Percentiles rank a stretch among this genome's conserved stretches.
These are phyloP conservation scores for Nematolebias whitei DNA, from an alignment of 2,113 vertebrate species.

Conservation along the genomic window DNA sequence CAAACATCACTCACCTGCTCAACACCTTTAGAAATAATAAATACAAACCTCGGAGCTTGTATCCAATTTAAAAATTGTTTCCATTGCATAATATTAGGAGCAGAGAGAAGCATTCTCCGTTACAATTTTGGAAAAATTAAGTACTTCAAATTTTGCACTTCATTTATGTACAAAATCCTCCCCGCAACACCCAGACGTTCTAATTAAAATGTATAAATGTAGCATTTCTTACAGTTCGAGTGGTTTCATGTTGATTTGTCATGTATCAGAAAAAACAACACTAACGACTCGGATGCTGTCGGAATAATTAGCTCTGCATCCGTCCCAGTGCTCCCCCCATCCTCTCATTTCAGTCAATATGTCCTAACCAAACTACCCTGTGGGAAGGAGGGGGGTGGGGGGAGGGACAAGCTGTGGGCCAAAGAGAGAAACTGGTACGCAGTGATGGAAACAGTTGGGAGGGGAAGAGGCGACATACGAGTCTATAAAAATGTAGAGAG, in stretches of 20 bases:
- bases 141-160: neutral
- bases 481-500: conserved; percentile 15
- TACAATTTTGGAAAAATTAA: neutral
- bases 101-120: neutral
- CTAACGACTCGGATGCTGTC: neutral
- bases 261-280: neutral
- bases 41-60: neutral
- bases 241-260: too few species aligned
- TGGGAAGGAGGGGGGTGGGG: conserved; percentile 40
- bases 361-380: conserved; percentile 45
- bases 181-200: neutral
- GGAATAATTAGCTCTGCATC: conserved; percentile 14
- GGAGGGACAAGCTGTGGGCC: neutral
- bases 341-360: conserved; percentile 65
- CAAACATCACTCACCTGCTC: conserved; percentile 47
- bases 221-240: neutral
- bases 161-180: neutral
- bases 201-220: neutral
- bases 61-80: conserved; percentile 3
- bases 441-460: conserved; percentile 51
- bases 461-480: conserved; percentile 1
- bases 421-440: conserved; percentile 4
- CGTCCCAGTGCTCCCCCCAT: neutral
- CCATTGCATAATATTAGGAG: neutral
- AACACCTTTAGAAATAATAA: conserved; percentile 1